Evolutionary conservation across 2,113 vertebrate species (phyloP).

Genomic region (Andinoacara biseriatus): DNA sequence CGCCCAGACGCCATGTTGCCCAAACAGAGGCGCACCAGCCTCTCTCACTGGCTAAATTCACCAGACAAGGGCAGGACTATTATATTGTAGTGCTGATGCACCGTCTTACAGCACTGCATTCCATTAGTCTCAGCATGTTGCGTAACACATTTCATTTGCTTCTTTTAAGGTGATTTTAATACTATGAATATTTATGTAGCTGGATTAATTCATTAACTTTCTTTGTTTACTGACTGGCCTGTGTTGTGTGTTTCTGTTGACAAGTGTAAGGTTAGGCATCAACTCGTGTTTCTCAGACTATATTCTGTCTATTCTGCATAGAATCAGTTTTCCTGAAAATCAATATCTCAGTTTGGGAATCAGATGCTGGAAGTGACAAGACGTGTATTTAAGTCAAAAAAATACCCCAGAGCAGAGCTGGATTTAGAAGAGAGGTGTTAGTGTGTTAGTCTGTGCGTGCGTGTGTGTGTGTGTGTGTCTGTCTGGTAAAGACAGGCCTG

Average conservation of each 20-base stretch:
- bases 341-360: not conserved
- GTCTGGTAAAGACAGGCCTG: conserved; percentile 22
- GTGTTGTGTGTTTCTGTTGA: not conserved
- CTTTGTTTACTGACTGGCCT: conserved; percentile 1
- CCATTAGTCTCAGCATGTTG: conserved; percentile 39
- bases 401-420: conserved; percentile 33
- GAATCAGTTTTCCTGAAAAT: not conserved
- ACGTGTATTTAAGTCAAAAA: conserved; percentile 31
- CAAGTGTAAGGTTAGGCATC: not conserved
- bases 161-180: conserved; percentile 36
- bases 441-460: conserved; percentile 2
- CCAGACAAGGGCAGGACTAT: conserved; percentile 60
- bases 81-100: conserved; percentile 47
- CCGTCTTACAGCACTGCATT: conserved; percentile 38
- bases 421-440: conserved; percentile 30
- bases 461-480: not conserved
- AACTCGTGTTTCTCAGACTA: not conserved
- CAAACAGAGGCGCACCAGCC: conserved; percentile 68
- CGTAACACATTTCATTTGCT: conserved; percentile 10
- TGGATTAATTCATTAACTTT: conserved; percentile 2
- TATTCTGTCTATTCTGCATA: not conserved
- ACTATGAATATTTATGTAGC: conserved; percentile 6
- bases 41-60: conserved; percentile 49
- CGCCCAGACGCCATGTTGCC: conserved; percentile 74
- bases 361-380: not conserved